These are phyloP conservation scores for Scaptomyza reducta DNA, from an alignment of 2,888 invertebrate species.

Conservation along the genomic window DNA sequence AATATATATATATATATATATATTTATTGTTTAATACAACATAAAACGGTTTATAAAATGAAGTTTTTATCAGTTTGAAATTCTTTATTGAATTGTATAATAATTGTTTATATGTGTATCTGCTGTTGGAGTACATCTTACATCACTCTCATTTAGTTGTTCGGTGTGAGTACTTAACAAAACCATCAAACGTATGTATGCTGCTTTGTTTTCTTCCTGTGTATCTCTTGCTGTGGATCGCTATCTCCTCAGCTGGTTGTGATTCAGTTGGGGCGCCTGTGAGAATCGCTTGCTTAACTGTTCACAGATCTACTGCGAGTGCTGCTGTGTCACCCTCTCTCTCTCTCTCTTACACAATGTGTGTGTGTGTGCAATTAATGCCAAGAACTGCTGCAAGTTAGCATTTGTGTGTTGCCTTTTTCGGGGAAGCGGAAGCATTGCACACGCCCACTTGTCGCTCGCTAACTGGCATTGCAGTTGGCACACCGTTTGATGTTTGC, in stretches of 20 bases:
- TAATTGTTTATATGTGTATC: too few species aligned
- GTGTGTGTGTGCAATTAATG: constrained; percentile 66
- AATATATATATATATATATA: too few species aligned
- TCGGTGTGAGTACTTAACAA: too few species aligned
- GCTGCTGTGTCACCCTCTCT: constrained; percentile 19
- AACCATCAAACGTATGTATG: too few species aligned
- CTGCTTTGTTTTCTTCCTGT: not conserved
- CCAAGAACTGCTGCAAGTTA: constrained; percentile 50
- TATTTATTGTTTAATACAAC: too few species aligned
- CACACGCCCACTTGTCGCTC: constrained; percentile 72
- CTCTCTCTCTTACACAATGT: constrained; percentile 6
- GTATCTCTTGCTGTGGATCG: constrained; percentile 32
- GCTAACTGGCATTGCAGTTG: constrained; percentile 53
- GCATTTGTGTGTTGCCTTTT: constrained; percentile 49
- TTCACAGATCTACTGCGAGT: constrained; percentile 57
- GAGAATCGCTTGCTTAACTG: constrained; percentile 66
- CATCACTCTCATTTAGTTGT: too few species aligned
- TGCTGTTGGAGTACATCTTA: too few species aligned
- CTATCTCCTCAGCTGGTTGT: constrained; percentile 50
- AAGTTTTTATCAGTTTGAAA: not conserved
- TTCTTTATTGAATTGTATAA: not conserved
- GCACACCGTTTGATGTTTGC: constrained; percentile 35
- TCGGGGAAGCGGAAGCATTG: constrained; percentile 73
- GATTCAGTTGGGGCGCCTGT: constrained; percentile 63
- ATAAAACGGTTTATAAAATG: not conserved